A percentile compares a stretch with the other conserved stretches of the same genome.
Conservation (phyloP, 2,888 invertebrate genomes). For the Noctua fimbriata region DNA sequence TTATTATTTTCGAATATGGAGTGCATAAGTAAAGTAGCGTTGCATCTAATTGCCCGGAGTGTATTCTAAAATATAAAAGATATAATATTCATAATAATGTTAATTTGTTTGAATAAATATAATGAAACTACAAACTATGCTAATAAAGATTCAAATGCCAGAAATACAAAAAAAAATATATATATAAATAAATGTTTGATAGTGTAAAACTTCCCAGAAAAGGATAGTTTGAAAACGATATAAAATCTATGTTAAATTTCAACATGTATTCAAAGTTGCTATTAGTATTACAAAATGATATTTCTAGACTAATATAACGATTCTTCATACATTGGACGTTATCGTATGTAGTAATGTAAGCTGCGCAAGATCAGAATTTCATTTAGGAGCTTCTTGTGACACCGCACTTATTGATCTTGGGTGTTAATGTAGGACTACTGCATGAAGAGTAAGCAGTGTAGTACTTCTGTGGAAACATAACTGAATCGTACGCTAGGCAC, state of each 20-base stretch:
- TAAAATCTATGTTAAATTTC: constrained; percentile 31
- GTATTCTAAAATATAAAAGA: constrained; percentile 12
- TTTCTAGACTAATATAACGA: neutral
- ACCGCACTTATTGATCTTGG: neutral
- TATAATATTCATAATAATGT: constrained; percentile 12
- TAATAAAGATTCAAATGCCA: constrained; percentile 23
- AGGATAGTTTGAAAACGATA: constrained; percentile 16
- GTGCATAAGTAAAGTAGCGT: constrained; percentile 25
- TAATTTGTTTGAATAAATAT: constrained; percentile 24
- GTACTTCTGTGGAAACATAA: neutral
- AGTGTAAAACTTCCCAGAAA: neutral
- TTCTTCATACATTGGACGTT: constrained; percentile 6
- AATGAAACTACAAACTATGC: constrained; percentile 32
- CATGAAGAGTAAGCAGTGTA: neutral
- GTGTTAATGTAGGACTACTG: neutral
- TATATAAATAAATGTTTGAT: constrained; percentile 2
- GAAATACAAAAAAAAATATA: constrained; percentile 6
- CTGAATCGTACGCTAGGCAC: neutral
- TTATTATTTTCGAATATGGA: constrained; percentile 24
- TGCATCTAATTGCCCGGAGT: constrained; percentile 7
- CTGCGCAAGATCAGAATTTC: constrained; percentile 1
- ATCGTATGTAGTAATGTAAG: neutral
- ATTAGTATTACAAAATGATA: constrained; percentile 15
- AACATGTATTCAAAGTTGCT: constrained; percentile 5
- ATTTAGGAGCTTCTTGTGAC: neutral